Conservation (phyloP, 35 echinoderm and acorn worm species). For the Lytechinus variegatus region DNA sequence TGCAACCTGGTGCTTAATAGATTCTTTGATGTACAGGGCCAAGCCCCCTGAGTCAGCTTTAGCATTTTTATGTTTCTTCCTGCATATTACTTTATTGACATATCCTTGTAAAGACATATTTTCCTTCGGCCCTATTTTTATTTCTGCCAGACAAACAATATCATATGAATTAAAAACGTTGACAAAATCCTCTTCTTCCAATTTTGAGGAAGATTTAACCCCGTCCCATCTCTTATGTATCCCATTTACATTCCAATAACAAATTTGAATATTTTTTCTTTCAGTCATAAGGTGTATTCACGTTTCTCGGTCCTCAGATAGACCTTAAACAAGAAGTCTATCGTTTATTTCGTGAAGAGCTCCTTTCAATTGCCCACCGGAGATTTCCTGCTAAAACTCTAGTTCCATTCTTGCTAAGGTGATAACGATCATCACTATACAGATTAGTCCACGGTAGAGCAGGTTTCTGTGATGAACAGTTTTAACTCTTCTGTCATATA, state of each 20-base stretch:
- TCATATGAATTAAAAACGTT: neutral
- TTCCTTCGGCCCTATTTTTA: neutral
- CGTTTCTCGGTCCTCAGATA: neutral
- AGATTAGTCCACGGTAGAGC: neutral
- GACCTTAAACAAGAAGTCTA: neutral
- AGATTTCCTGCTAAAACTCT: neutral
- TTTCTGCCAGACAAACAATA: neutral
- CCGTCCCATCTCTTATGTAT: neutral
- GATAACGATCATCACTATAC: neutral
- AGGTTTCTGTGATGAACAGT: neutral
- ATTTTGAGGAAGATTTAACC: neutral
- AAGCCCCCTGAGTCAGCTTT: no score
- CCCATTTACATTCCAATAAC: constrained; percentile 39
- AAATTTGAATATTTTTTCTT: neutral
- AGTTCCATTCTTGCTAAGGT: neutral
- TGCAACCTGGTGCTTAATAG: neutral
- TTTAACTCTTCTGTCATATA: neutral
- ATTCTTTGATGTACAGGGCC: neutral
- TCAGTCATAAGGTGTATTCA: neutral
- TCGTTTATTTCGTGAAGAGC: neutral
- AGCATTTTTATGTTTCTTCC: neutral
- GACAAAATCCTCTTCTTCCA: neutral
- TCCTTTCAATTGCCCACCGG: neutral
- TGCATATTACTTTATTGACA: neutral
- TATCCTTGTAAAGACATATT: neutral